phyloP scores from a whole-genome alignment of 37 sponge, comb jelly and placozoan species.

The Halichondria panicea region DNA sequence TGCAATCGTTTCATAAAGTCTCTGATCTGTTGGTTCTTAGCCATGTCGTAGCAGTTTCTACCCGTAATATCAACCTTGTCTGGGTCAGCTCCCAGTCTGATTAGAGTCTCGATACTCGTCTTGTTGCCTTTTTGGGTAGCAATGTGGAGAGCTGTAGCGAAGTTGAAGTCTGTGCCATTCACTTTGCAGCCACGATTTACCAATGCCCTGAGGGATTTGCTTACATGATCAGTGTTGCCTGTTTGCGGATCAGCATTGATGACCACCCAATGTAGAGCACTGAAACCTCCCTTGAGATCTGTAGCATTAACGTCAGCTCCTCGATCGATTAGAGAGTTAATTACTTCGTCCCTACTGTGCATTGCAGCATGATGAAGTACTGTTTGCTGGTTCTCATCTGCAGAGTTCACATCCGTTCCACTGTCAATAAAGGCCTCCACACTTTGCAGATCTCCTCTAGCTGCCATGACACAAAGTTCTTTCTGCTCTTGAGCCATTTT shows the following conservation, averaged over 20 bases:
- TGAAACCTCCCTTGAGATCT: conserved; percentile 69
- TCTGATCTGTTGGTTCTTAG: conserved; percentile 31
- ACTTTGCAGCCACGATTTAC: conserved; percentile 48
- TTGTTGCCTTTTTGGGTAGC: conserved; percentile 60
- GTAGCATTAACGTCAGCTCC: conserved; percentile 45
- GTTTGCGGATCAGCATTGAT: conserved; percentile 43
- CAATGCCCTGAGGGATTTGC: conserved; percentile 36
- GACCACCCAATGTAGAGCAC: conserved; percentile 66
- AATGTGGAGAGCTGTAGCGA: conserved; percentile 67
- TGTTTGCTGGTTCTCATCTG: conserved; percentile 54
- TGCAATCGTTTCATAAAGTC: conserved; percentile 23
- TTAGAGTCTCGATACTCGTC: conserved; percentile 28
- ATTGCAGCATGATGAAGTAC: conserved; percentile 73
- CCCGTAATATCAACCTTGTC: conserved; percentile 47
- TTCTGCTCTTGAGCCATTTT: conserved; percentile 12
- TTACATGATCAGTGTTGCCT: conserved; percentile 30
- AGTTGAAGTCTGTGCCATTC: conserved; percentile 58
- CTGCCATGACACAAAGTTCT: conserved; percentile 31
- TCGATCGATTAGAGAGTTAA: conserved; percentile 36
- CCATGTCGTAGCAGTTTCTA: conserved; percentile 37
- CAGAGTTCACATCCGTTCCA: conserved; percentile 46
- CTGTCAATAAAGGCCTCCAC: conserved; percentile 23
- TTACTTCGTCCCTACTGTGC: conserved; percentile 54
- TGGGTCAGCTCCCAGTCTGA: conserved; percentile 64
- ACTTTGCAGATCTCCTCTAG: conserved; percentile 47